Base-by-base conservation (phyloP, 2,888 invertebrate species). In the Aporophyla nigra region DNA sequence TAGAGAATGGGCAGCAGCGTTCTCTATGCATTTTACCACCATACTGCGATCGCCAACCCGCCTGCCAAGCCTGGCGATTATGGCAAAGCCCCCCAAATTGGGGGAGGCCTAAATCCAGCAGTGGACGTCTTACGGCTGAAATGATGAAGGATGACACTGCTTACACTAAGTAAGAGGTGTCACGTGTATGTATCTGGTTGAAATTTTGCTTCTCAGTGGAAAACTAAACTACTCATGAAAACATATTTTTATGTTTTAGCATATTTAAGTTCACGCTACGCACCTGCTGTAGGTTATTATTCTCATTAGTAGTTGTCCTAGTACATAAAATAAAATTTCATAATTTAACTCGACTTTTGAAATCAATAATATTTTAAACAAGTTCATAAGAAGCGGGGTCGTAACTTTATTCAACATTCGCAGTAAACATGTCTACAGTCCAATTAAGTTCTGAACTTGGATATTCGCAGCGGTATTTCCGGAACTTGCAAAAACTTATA, bases 371-470 rank as follows among this genome's bases (percentile, higher is more conserved):
- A 49, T 27, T 61, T 46, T 5, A n/a, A 69, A 78, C 12, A 66
- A 66, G 24, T 66, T 40, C 19, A 58, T 16, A 16, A 33, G 40
- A 51, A 71, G 14, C 14, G 27, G 53, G 24, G 61, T 43, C n/a
- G 40, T 71, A 80, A 83, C 24, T 78, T 63, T 56, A 66, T 54
- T 54, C 62, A 76, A 71, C 62, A 51, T 51, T 80, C 61, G 73
- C 83, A 63, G 67, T 73, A 82, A 75, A 86, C 63, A 85, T 75
- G 43, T 79, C 71, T 66, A 49, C 74, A 77, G 68, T 63, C 73
- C 62, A 80, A 75, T 87, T 83, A 78, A 66, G 67, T 59, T 74
- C 10, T 53, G 6, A 84, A 80, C 68, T 78, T 83, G n/a, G 51
- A 63, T 61, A 69, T 70, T 83, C 66, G 80, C 77, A 58, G 58